Evolutionary conservation across 1,140 invertebrate species (phyloP).

Genomic region (Lordiphosa stackelbergi): DNA sequence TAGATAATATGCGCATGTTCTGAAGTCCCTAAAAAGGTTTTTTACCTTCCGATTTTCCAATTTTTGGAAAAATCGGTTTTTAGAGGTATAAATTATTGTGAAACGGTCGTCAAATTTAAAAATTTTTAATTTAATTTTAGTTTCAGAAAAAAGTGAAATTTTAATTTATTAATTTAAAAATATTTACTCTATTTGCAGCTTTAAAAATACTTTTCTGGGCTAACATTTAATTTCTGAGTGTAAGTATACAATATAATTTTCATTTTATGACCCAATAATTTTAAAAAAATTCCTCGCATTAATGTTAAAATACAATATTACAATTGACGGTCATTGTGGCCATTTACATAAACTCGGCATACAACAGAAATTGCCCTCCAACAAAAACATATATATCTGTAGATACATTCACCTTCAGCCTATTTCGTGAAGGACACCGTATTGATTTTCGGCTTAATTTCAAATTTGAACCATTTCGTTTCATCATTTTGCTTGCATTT

Average conservation of each 20-base stretch:
- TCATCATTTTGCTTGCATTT: constrained; percentile 16
- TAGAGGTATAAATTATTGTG: too few relatives aligned
- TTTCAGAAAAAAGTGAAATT: too few relatives aligned
- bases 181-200: not conserved
- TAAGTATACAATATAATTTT: not conserved
- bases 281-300: too few relatives aligned
- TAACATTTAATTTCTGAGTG: constrained; percentile 7
- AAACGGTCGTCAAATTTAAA: too few relatives aligned
- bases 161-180: not conserved
- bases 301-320: constrained; percentile 1
- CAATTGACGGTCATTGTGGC: constrained; percentile 3
- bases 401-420: constrained; percentile 45
- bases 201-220: constrained; percentile 2
- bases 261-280: not conserved
- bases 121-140: too few relatives aligned
- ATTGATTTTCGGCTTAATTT: constrained; percentile 53
- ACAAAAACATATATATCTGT: constrained; percentile 9
- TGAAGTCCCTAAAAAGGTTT: too few relatives aligned
- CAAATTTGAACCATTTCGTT: constrained; percentile 34
- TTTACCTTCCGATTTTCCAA: too few relatives aligned
- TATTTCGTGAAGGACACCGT: constrained; percentile 29
- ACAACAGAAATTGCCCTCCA: constrained; percentile 1
- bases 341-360: constrained; percentile 16
- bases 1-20: too few relatives aligned
- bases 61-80: too few relatives aligned